Evolutionary conservation across 2,797 vertebrate species (phyloP).

Genomic region (Enteromius viviparus): DNA sequence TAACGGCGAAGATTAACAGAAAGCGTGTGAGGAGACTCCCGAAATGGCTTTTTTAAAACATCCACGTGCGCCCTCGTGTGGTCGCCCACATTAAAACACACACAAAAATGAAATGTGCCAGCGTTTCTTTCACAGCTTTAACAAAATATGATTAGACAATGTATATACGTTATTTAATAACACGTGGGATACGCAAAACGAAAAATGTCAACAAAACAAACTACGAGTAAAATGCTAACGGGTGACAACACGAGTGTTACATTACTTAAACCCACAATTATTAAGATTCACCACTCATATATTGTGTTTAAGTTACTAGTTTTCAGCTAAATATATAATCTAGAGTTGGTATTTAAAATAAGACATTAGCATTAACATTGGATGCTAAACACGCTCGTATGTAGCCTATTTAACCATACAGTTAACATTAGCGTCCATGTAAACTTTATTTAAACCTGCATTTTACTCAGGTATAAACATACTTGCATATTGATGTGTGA

Average conservation of each 20-base stretch:
- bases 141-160: background rate
- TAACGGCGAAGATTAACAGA: background rate
- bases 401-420: background rate
- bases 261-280: background rate
- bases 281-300: background rate
- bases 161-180: background rate
- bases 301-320: background rate
- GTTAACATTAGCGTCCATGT: conserved; percentile 8
- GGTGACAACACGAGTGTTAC: background rate
- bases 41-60: background rate
- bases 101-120: background rate
- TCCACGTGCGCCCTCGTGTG: conserved; percentile 46
- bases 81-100: background rate
- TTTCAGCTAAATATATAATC: background rate
- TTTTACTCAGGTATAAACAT: background rate
- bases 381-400: background rate
- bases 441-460: background rate
- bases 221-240: background rate
- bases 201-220: background rate
- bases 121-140: conserved; percentile 5
- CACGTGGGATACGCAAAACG: background rate
- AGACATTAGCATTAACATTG: background rate
- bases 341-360: conserved; percentile 15
- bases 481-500: background rate
- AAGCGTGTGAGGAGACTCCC: background rate